phyloP scores from a whole-genome alignment of 1,140 invertebrate genomes.

The Ceratina australensis region DNA sequence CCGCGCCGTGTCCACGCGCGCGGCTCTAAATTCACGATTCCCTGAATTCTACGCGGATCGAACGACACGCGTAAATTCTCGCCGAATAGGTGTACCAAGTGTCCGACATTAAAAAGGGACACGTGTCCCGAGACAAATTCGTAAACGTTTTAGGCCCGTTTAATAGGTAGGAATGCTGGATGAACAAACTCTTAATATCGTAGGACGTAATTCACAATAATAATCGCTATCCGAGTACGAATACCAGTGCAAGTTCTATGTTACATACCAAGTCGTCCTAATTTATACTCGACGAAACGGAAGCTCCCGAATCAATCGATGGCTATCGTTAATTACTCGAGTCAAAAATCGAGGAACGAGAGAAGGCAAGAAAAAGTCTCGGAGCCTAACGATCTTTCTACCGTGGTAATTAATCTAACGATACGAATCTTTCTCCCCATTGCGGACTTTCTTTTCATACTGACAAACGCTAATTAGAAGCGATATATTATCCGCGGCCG shows the following conservation, averaged over 20 bases:
- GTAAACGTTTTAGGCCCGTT: neutral
- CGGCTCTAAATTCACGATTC: slow-evolving; percentile 19
- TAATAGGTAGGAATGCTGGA: neutral
- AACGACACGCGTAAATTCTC: slow-evolving; percentile 12
- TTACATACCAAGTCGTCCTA: no score
- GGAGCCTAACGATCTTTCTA: slow-evolving; percentile 26
- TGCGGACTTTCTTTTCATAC: neutral
- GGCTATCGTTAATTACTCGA: neutral
- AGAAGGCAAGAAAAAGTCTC: neutral
- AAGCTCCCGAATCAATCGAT: neutral
- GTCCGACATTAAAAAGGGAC: neutral
- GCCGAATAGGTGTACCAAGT: neutral
- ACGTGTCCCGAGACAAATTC: neutral
- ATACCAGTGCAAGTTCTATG: neutral
- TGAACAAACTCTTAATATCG: no score
- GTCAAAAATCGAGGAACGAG: neutral
- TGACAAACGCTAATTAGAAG: slow-evolving; percentile 44
- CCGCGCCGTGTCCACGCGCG: neutral
- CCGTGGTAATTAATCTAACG: slow-evolving; percentile 39
- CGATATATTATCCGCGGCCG: slow-evolving; percentile 34
- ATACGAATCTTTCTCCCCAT: slow-evolving; percentile 22
- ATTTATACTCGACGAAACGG: neutral
- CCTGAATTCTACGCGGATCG: slow-evolving; percentile 6
- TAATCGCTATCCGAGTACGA: no score
- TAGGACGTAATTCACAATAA: neutral